These are phyloP conservation scores for human DNA, from an alignment of 2,113 vertebrate species.

Conservation along the genomic window DNA sequence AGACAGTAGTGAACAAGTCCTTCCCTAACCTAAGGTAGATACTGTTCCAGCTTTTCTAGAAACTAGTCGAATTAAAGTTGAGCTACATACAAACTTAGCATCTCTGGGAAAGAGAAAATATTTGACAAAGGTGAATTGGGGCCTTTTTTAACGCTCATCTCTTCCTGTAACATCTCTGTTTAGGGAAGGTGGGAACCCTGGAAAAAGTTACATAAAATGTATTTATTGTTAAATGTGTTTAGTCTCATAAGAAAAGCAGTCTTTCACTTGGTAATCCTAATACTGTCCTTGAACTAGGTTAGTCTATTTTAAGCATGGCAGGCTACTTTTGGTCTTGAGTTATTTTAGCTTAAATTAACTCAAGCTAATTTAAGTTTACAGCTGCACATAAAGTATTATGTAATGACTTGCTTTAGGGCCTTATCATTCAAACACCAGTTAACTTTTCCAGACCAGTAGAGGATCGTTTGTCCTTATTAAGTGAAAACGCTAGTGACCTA, in stretches of 20 bases:
- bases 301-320: not conserved
- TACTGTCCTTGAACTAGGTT: not conserved
- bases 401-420: constrained; percentile 15
- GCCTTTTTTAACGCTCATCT: not conserved
- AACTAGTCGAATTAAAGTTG: not conserved
- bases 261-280: constrained; percentile 17
- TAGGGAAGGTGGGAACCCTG: not conserved
- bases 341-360: constrained; percentile 55
- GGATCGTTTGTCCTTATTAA: constrained; percentile 1
- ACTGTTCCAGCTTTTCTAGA: not conserved
- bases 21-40: not conserved
- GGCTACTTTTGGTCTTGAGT: not conserved
- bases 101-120: not conserved
- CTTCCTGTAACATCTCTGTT: not conserved
- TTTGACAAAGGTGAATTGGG: not conserved
- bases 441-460: constrained; percentile 34
- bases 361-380: not conserved
- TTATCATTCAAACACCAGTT: not conserved
- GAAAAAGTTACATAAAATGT: not conserved
- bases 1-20: not conserved
- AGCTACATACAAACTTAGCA: not conserved
- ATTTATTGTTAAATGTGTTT: constrained; percentile 9
- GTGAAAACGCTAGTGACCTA: constrained; percentile 12
- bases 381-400: constrained; percentile 11
- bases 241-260: not conserved